These are phyloP conservation scores for Barypeithes pellucidus DNA, from an alignment of 2,888 invertebrate genomes.

Conservation along the genomic window DNA sequence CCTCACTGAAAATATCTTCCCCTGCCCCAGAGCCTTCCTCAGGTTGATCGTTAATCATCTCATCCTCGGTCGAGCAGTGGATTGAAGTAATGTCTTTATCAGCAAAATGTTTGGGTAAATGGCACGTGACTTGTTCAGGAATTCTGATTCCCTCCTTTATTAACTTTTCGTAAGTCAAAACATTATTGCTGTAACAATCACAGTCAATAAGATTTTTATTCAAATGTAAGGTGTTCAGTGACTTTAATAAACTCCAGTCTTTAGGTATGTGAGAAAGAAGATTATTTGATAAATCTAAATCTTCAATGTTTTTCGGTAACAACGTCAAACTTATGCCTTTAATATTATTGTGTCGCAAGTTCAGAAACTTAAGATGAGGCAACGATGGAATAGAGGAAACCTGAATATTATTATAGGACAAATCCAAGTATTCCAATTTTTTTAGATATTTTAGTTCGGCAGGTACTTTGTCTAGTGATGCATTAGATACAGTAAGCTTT, in stretches of 20 bases:
- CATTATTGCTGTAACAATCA: slow-evolving; percentile 80
- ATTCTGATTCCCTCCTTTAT: slow-evolving; percentile 62
- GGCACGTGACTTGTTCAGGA: slow-evolving; percentile 63
- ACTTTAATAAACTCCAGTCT: slow-evolving; percentile 73
- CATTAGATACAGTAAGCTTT: slow-evolving; percentile 62
- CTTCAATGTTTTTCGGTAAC: slow-evolving; percentile 65
- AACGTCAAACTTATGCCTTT: slow-evolving; percentile 61
- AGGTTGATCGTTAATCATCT: slow-evolving; percentile 63
- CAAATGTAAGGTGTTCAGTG: slow-evolving; percentile 78
- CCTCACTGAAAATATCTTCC: slow-evolving; percentile 55
- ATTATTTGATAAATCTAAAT: slow-evolving; percentile 77
- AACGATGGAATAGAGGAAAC: slow-evolving; percentile 59
- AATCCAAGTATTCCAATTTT: slow-evolving; percentile 63
- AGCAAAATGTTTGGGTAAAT: slow-evolving; percentile 61
- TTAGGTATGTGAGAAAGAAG: slow-evolving; percentile 74
- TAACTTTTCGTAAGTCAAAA: slow-evolving; percentile 77
- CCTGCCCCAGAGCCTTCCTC: slow-evolving; percentile 61
- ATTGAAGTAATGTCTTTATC: slow-evolving; percentile 59
- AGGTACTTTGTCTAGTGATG: slow-evolving; percentile 63
- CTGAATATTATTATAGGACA: slow-evolving; percentile 63
- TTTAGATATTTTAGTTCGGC: slow-evolving; percentile 65
- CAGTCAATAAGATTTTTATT: slow-evolving; percentile 81
- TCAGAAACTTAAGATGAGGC: slow-evolving; percentile 63
- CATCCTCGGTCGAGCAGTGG: slow-evolving; percentile 59
- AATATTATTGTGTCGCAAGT: slow-evolving; percentile 64